Evolutionary conservation across 2,888 invertebrate species (phyloP), one percentile per base, ranked within the genome.

Genomic region (Strigamia transsilvanica): DNA sequence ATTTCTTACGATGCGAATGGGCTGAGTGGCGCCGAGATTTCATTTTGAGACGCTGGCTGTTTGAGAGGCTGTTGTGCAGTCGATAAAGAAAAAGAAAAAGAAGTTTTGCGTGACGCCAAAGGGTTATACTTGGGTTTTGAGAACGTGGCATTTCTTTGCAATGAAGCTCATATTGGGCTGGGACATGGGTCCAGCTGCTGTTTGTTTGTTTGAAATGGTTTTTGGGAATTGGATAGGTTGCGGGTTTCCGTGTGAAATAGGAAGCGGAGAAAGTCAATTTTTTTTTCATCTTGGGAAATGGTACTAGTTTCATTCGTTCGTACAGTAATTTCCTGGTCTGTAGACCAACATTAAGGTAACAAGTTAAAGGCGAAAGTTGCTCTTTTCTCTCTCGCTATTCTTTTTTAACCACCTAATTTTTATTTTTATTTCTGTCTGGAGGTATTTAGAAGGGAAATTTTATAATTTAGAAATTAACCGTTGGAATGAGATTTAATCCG

Each of bases 1-100:
- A 81, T 81, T 81, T 81, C 66, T 80, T 79, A 81, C 61, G 61
- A 81, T 66, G 34, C 81, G 81, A 81, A 81, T 81, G 81, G 81
- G 61, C 81, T 61, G 66, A 34, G 38, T 38, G 81, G 81, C 81
- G 81, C 81, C 81, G 61, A 61, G 66, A 81, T 81, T 81, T 81
- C 66, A 81, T 81, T 81, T 81, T 61, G 81, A 81, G 61, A 18
- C 81, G 66, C 32, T 66, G 42, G 34, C 81, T 51, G 46, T 23
- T 18, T 15, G 38, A 73, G 73, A 73, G n/a, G 32, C 61, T 73
- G 73, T 73, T 73, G 73, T 73, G 73, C 27, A 73, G 73, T 73
- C 73, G 73, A 73, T 73, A 73, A 73, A 73, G 73, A 32, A 73
- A 73, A 10, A 27, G 32, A 32, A 73, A 73, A 73, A 27, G 73